Conservation (phyloP, 2,888 invertebrate genomes). For the Palloptera scutellata region DNA sequence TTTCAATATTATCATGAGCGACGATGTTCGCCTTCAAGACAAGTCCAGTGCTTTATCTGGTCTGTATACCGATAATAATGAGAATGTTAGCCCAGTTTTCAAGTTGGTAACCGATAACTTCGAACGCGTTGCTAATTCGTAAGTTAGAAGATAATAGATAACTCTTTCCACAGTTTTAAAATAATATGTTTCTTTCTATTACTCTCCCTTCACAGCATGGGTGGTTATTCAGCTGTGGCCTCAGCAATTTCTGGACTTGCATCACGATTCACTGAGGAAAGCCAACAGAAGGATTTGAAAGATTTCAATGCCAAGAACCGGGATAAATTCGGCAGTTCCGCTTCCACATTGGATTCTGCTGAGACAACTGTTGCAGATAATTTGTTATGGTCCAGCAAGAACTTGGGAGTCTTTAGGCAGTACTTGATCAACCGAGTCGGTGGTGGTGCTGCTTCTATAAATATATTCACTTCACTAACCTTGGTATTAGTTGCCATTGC, state of each 20-base stretch:
- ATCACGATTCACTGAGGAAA: constrained; percentile 54
- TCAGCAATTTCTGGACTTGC: constrained; percentile 57
- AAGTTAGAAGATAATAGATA: constrained; percentile 44
- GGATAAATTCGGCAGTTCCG: constrained; percentile 51
- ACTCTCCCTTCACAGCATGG: constrained; percentile 48
- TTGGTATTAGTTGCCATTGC: constrained; percentile 45
- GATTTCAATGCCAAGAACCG: constrained; percentile 49
- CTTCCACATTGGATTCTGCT: constrained; percentile 48
- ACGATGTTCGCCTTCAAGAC: constrained; percentile 60
- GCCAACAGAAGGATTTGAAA: constrained; percentile 48
- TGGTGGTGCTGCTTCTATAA: background rate
- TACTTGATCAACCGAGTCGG: constrained; percentile 43
- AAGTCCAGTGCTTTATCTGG: constrained; percentile 60
- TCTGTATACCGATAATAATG: constrained; percentile 67
- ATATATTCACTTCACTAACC: constrained; percentile 42
- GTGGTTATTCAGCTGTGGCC: constrained; percentile 53
- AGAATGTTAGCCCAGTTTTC: constrained; percentile 68
- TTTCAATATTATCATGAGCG: constrained; percentile 65
- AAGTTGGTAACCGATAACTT: constrained; percentile 62
- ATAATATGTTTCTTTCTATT: constrained; percentile 13
- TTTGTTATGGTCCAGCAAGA: constrained; percentile 53
- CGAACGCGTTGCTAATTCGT: constrained; percentile 50
- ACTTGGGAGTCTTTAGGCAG: constrained; percentile 46
- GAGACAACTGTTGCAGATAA: constrained; percentile 54
- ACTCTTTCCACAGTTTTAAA: background rate